Evolutionary conservation across 2,113 vertebrate species (phyloP), one percentile per base, ranked within the genome.

Genomic region (Callaeas wilsoni): DNA sequence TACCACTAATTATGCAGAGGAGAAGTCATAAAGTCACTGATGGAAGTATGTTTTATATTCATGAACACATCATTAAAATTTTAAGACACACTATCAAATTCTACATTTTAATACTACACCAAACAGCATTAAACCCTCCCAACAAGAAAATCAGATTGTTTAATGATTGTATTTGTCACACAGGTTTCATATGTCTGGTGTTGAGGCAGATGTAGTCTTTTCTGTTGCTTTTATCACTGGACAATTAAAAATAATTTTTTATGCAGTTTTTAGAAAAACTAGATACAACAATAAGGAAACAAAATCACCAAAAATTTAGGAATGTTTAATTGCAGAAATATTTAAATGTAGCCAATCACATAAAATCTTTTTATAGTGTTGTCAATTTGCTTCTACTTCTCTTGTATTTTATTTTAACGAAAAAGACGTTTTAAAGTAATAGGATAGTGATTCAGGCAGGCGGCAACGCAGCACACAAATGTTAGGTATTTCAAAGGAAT

Each of bases 51-150:
- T 97, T 98, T 98, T 98, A 97, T 98, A 98, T 98, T 98, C 97
- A 97, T 98, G 98, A 97, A 98, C 98, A 98, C 98, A 96, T 98
- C 98, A 98, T 98, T 98, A 98, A 98, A 98, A 97, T 97, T 98
- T 98, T 98, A 98, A 98, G 98, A 98, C 88, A 75, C 95, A 80
- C 98, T 98, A 98, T 98, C 98, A 98, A 98, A 98, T 98, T 98
- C 98, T 98, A 97, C 97, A 94, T 98, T 98, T 98, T 98, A 98
- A 98, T 98, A 98, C 98, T 98, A 94, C 79, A 96, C 96, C 97
- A 69, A 98, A 97, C 92, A 98, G 97, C 97, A 97, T 97, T 97
- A 97, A 97, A 98, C 96, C 95, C 97, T 98, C 97, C 97, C 98
- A 98, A 98, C 96, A 98, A 98, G 97, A 98, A 98, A 98, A 98